A percentile compares a stretch with the other conserved stretches of the same genome.
These are phyloP conservation scores for Aplidium turbinatum DNA, from an alignment of 23 tunicate genomes.

Conservation along the genomic window DNA sequence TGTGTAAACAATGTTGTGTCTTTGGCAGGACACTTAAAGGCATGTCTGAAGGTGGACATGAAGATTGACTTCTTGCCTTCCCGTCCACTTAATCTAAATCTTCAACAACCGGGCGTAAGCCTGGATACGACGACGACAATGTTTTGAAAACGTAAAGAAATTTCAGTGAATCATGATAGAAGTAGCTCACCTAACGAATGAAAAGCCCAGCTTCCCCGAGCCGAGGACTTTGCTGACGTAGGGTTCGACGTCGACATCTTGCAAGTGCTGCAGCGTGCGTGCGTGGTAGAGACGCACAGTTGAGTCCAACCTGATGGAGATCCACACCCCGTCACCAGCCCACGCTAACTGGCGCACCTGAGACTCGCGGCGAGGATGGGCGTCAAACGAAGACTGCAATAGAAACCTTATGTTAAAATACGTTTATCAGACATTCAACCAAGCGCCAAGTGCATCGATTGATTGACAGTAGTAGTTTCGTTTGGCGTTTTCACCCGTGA, in stretches of 20 bases:
- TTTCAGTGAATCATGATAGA: background rate
- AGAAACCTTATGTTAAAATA: background rate
- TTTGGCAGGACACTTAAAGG: too few relatives aligned
- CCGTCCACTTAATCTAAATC: too few relatives aligned
- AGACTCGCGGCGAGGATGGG: slow-evolving; percentile 90
- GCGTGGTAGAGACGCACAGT: slow-evolving; percentile 83
- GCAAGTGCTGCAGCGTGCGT: slow-evolving; percentile 71
- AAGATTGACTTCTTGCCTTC: too few relatives aligned
- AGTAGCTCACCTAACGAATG: slow-evolving; percentile 74
- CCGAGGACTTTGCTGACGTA: slow-evolving; percentile 93
- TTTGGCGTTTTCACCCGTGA: too few relatives aligned
- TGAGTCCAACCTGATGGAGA: slow-evolving; percentile 81
- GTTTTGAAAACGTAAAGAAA: background rate
- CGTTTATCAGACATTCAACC: background rate
- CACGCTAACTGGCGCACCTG: slow-evolving; percentile 76
- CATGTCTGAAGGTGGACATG: too few relatives aligned
- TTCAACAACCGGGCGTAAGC: too few relatives aligned
- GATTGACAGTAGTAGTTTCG: too few relatives aligned
- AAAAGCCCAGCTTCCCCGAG: slow-evolving; percentile 77
- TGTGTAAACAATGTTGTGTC: too few relatives aligned
- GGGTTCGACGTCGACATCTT: slow-evolving; percentile 90
- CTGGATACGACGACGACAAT: too few relatives aligned
- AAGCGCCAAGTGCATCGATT: background rate
- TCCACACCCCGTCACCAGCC: slow-evolving; percentile 93
- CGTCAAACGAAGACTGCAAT: slow-evolving; percentile 50